Evolutionary conservation across 2,113 vertebrate species (phyloP), one percentile per base, ranked within the genome.

Genomic region (Murina feae): DNA sequence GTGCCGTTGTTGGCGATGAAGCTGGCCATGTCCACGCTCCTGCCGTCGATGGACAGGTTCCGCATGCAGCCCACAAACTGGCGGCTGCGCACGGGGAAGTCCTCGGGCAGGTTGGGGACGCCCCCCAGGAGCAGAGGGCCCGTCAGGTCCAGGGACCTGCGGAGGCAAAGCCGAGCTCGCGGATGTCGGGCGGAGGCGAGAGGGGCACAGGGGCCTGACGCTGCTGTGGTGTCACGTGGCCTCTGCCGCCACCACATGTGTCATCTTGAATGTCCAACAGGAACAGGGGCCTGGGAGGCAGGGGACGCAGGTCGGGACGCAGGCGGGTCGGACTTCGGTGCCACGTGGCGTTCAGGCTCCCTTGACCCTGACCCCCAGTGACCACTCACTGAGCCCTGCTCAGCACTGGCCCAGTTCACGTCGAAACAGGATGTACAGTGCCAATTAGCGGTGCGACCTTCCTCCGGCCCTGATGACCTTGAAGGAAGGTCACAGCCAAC

Each of bases 1-100:
- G 99, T 99, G 97, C 99, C 99, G 0, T 99, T 99, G 96, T 99
- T 99, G 92, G 99, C 99, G 1, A 99, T 99, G 98, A 98, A 99
- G 94, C 98, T 98, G 12, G 99, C 99, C 99, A 99, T 99, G 97
- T 99, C 99, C 0, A 99, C 97, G 0, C 98, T 97, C 89, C 98
- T 98, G 98, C 98, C 99, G 82, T 99, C 99, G 0, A 99, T 98
- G 30, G 98, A 99, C 55, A 99, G 98, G 98, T 99, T 99, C 93
- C 99, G 98, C 99, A 99, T 99, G 97, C 99, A 99, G 95, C 99
- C 99, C 0, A 99, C 97, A 13, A 99, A 99, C 97, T 99, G 98
- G 14, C 99, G 98, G 98, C 99, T 99, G 89, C 98, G 98, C 95
- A 99, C 99, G 0, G 99, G 99, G 94, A 99, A 99, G 97, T 99